Base-by-base conservation (phyloP, 2,113 vertebrate species). In the Merops nubicus region DNA sequence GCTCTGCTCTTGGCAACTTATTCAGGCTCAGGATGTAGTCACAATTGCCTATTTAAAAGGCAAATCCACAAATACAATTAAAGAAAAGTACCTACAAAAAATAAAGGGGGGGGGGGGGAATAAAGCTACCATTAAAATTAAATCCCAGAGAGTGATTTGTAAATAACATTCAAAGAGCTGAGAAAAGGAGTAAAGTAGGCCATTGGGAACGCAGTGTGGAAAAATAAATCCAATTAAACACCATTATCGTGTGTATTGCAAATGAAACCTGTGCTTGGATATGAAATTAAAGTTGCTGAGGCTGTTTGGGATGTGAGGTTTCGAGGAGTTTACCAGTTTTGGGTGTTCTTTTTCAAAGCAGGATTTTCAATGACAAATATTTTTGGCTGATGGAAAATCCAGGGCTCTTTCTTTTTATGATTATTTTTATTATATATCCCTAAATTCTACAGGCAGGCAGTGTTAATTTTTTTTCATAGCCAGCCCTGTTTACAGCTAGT, bases 221-320 rank as follows among this genome's bases (percentile, higher is more conserved):
- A 97, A 98, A 98, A 97, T 98, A 98, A 98, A 98, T 98, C 97
- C 96, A 98, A 98, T 98, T 98, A 98, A 98, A 97, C 79, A 97
- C 95, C 77, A 97, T 98, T 98, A 98, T 97, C 31, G 4, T 95
- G 86, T 57, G 86, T 93, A 96, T 82, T 94, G 78, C 94, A 94
- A 97, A 97, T 93, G 93, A 97, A 98, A 96, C 91, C 54, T 97
- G 93, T 97, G 96, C 85, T 94, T 91, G 97, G 94, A 89, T 94
- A 88, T 65, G 67, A 94, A 96, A 98, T 98, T 97, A 96, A 97
- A 92, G 96, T 93, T 92, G 93, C 83, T 91, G 88, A 92, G 88
- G 33, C 85, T 97, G 59, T 95, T 97, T 84, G 73, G 65, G 62
- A 79, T 92, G 84, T 80, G 94, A 62, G 68, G 48, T 72, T 95